These are phyloP conservation scores for Melanotaenia pygmaea DNA, from an alignment of 2,797 vertebrate species.

Conservation along the genomic window DNA sequence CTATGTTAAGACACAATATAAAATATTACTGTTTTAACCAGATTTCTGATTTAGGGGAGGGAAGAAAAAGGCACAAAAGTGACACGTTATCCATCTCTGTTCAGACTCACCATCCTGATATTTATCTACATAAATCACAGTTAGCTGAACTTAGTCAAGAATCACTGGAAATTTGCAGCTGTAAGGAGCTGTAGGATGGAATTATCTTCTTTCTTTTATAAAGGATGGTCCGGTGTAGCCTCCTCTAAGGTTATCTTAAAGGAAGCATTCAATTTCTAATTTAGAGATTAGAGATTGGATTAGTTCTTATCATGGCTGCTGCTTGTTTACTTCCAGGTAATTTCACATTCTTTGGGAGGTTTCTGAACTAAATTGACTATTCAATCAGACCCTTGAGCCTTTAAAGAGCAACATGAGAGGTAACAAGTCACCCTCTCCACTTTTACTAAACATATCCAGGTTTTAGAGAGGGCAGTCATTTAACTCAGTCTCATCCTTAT, in stretches of 20 bases:
- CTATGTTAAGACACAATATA: too few relatives aligned
- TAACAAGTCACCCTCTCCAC: background rate
- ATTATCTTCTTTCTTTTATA: background rate
- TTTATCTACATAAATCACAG: background rate
- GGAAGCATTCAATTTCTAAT: background rate
- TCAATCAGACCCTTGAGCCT: background rate
- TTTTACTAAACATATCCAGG: background rate
- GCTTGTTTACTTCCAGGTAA: background rate
- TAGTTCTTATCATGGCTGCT: background rate
- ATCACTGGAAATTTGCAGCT: background rate
- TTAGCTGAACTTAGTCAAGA: too few relatives aligned
- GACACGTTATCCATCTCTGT: too few relatives aligned
- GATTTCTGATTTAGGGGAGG: too few relatives aligned
- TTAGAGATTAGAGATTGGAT: background rate
- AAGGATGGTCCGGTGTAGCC: background rate
- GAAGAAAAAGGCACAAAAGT: too few relatives aligned
- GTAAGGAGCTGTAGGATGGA: background rate
- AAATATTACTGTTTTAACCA: too few relatives aligned
- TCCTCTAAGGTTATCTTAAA: background rate
- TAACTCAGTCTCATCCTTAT: background rate
- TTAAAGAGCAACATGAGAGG: background rate
- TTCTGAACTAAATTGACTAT: too few relatives aligned
- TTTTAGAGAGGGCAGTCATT: constrained; percentile 1
- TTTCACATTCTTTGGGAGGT: too few relatives aligned
- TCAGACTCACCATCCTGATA: background rate